A percentile compares a stretch with the other conserved stretches of the same genome.
Evolutionary conservation across 2,113 vertebrate species (phyloP).

Genomic region (Erpornis zantholeuca): DNA sequence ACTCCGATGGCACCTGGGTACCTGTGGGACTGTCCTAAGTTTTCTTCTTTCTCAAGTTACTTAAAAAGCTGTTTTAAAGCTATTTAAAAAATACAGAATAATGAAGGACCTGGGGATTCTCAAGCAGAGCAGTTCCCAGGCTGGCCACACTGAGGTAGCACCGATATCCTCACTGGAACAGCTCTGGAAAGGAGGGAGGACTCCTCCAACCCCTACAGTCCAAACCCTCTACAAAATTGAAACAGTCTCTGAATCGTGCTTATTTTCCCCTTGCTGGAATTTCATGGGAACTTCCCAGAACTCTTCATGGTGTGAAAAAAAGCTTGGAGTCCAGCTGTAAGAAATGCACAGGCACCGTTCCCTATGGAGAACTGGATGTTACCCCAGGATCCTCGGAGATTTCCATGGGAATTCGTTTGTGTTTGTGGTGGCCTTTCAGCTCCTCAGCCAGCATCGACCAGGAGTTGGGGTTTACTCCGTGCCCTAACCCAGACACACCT

Average conservation of each 20-base stretch:
- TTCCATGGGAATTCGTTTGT: not conserved
- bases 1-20: too few relatives aligned
- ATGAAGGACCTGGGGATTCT: not conserved
- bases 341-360: not conserved
- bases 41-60: not conserved
- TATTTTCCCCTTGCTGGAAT: not conserved
- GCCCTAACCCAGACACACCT: not conserved
- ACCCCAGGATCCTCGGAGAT: not conserved
- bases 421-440: not conserved
- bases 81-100: not conserved
- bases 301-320: too few relatives aligned
- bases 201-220: not conserved
- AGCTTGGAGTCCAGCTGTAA: not conserved
- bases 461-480: not conserved
- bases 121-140: not conserved
- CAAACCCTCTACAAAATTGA: not conserved
- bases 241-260: not conserved
- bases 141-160: slow-evolving; percentile 26
- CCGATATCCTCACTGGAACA: not conserved
- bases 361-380: not conserved
- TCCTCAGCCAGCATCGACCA: not conserved
- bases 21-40: not conserved
- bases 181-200: not conserved
- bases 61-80: not conserved
- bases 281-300: too few relatives aligned